phyloP scores from a whole-genome alignment of 2,888 invertebrate genomes.

The Macaria notata region DNA sequence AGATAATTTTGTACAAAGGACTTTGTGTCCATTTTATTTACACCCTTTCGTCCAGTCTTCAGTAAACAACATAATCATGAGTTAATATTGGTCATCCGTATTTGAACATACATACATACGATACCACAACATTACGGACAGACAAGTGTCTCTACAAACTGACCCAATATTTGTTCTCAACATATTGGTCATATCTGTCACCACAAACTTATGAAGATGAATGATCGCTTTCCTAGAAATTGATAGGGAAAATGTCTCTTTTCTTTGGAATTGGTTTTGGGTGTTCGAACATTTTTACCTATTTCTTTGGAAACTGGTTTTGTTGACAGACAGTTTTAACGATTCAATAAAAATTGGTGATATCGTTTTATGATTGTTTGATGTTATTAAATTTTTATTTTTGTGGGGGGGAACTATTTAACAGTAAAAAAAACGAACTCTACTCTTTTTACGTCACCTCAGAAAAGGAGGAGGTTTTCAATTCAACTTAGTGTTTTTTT shows the following conservation, averaged over 20 bases:
- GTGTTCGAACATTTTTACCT: neutral
- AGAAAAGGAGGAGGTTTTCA: too few species aligned
- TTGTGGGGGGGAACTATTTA: too few species aligned
- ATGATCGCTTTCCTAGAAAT: neutral
- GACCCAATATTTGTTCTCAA: constrained; percentile 12
- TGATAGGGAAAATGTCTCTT: constrained; percentile 2
- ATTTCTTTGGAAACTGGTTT: neutral
- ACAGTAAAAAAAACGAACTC: too few species aligned
- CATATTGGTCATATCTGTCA: constrained; percentile 6
- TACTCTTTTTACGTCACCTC: too few species aligned
- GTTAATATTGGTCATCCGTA: constrained; percentile 27
- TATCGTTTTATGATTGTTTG: too few species aligned
- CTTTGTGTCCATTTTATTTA: neutral
- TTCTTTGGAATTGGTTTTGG: constrained; percentile 4
- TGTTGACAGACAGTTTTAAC: too few species aligned
- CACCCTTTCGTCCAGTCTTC: neutral
- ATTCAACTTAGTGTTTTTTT: too few species aligned
- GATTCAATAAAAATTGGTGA: too few species aligned
- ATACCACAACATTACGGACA: too few species aligned
- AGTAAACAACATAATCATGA: constrained; percentile 25
- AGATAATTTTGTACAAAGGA: too few species aligned
- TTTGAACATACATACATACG: too few species aligned
- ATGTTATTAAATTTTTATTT: too few species aligned
- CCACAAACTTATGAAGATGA: constrained; percentile 1
- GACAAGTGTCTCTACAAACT: constrained; percentile 1